These are phyloP conservation scores for Monochamus saltuarius DNA, from an alignment of 1,140 invertebrate genomes.

Conservation along the genomic window DNA sequence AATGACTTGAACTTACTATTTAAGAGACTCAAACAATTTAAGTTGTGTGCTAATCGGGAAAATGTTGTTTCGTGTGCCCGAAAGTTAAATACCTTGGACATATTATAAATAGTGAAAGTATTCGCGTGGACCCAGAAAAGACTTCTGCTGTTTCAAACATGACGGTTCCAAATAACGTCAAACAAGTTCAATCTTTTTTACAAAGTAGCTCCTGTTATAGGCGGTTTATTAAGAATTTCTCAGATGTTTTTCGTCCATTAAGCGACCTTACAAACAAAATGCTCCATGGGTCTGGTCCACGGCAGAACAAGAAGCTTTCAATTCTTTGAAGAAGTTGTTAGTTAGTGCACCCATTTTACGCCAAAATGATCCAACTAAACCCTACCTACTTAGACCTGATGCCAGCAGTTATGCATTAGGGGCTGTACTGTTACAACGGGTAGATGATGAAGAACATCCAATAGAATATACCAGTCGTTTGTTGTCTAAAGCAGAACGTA, in stretches of 20 bases:
- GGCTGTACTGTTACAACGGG: slow-evolving; percentile 48
- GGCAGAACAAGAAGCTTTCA: background rate
- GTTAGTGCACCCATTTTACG: slow-evolving; percentile 12
- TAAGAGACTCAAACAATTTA: background rate
- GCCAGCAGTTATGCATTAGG: slow-evolving; percentile 47
- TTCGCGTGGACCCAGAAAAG: slow-evolving; percentile 17
- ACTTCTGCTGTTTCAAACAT: slow-evolving; percentile 20
- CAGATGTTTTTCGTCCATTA: slow-evolving; percentile 26
- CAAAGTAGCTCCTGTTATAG: slow-evolving; percentile 33
- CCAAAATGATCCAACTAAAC: slow-evolving; percentile 11
- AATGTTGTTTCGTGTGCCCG: slow-evolving; percentile 8
- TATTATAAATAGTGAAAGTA: background rate
- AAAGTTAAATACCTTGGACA: background rate
- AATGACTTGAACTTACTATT: no score
- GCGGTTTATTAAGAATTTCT: slow-evolving; percentile 32
- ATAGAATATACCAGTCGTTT: slow-evolving; percentile 53
- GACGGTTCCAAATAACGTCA: slow-evolving; percentile 35
- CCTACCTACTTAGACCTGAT: slow-evolving; percentile 28
- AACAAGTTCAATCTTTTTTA: slow-evolving; percentile 37
- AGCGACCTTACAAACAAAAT: slow-evolving; percentile 27
- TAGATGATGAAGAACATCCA: slow-evolving; percentile 42
- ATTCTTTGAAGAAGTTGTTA: slow-evolving; percentile 9
- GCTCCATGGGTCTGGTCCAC: slow-evolving; percentile 9
- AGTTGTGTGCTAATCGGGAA: background rate
- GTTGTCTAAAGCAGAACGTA: slow-evolving; percentile 44